phyloP scores from a whole-genome alignment of 2,888 invertebrate genomes.

The Sthenelais limicola region DNA sequence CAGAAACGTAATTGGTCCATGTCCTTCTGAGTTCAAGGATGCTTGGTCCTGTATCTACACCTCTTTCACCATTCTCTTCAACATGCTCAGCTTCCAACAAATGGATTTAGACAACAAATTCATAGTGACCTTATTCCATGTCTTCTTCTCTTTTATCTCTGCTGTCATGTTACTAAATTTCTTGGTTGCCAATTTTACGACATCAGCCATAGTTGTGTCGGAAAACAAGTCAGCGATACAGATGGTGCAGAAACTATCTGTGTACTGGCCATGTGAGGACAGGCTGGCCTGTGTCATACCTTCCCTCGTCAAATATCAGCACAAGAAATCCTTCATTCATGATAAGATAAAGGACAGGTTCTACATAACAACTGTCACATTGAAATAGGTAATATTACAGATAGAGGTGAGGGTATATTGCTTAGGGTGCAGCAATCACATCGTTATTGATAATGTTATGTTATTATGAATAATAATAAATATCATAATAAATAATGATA shows the following conservation, averaged over 20 bases:
- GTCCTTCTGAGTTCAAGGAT: not conserved
- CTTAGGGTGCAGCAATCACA: too few relatives aligned
- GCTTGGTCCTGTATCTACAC: not conserved
- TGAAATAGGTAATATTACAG: too few relatives aligned
- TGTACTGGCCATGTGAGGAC: conserved; percentile 13
- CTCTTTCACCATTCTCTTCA: conserved; percentile 2
- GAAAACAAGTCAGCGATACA: not conserved
- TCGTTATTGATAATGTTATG: too few relatives aligned
- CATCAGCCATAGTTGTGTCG: not conserved
- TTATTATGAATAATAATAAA: too few relatives aligned
- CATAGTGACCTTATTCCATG: not conserved
- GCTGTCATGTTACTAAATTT: conserved; percentile 8
- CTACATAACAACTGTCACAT: conserved; percentile 6
- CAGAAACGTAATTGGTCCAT: not conserved
- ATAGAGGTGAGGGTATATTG: too few relatives aligned
- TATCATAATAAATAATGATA: too few relatives aligned
- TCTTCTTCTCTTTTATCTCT: conserved; percentile 10
- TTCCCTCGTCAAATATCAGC: not conserved
- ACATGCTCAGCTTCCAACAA: conserved; percentile 22
- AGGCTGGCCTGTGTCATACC: not conserved
- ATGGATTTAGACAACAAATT: conserved; percentile 1
- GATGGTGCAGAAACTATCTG: conserved; percentile 4
- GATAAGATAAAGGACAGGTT: conserved; percentile 1
- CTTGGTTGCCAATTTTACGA: conserved; percentile 11
- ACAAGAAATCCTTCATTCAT: not conserved